Evolutionary conservation across 2,888 invertebrate genomes (phyloP), one percentile per base, ranked within the genome.

Genomic region (Amphipyra tragopoginis): DNA sequence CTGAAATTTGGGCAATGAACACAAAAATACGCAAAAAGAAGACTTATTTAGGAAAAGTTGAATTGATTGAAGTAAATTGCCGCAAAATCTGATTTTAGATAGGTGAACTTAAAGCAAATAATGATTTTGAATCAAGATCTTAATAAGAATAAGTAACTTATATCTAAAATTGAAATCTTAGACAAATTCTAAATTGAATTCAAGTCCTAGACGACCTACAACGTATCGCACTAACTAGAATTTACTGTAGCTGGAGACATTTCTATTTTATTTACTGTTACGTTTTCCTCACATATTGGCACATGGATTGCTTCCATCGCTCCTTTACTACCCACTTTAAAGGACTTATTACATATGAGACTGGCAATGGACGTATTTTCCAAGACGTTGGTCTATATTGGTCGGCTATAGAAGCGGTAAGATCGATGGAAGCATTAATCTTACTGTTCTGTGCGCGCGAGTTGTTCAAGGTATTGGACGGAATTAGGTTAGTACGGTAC

Each of bases 381-480:
- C 36, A 54, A 54, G 47, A 44, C 9, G 5, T 56, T 47, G 10
- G 44, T 56, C 53, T 44, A 13, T 55, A 36, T 61, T 36, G 21
- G 33, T 7, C 11, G 26, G 14, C 36, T n/a, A 7, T 10, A 40
- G 33, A 5, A 47, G 42, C 10, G 26, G 26, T 43, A 47, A 70
- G 58, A 77, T 66, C 57, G 60, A 77, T 77, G 48, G 42, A 5
- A 43, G 29, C 74, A 75, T 75, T 68, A 62, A 75, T 75, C 74
- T 77, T 62, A 42, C 50, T 58, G 56, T 26, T 4, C 7, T 55
- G 36, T 43, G 74, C 53, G 40, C 55, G 10, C 45, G 44, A 57
- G 70, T 73, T n/a, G 47, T 40, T 54, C n/a, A 39, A 54, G 38
- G 57, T 39, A 68, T 74, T 67, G 52, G 48, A 58, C 39, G 57